phyloP scores from a whole-genome alignment of 2,888 invertebrate species.

The Amphipoea lucens region DNA sequence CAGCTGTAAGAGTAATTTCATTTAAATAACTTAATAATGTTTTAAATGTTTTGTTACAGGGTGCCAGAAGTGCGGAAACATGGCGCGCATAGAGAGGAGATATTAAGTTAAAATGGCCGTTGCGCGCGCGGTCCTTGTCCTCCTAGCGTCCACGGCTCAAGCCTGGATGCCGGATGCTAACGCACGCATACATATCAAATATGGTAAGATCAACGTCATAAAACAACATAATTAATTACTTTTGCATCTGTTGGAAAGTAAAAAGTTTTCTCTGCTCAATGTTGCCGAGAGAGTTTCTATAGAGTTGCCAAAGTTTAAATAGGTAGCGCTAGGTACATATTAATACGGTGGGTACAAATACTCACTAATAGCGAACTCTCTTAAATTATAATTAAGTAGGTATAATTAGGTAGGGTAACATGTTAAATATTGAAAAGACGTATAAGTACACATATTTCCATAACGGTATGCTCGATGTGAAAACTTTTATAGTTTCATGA shows the following conservation, averaged over 20 bases:
- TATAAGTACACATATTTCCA: too few relatives aligned
- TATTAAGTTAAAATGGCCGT: constrained; percentile 87
- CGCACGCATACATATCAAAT: constrained; percentile 92
- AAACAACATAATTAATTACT: constrained; percentile 10
- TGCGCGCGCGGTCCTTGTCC: constrained; percentile 89
- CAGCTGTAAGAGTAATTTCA: background rate
- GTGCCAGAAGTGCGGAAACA: constrained; percentile 76
- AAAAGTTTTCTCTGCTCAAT: constrained; percentile 1
- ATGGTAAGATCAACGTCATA: constrained; percentile 80
- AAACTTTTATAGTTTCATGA: constrained; percentile 19
- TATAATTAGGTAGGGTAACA: too few relatives aligned
- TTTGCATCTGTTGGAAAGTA: constrained; percentile 4
- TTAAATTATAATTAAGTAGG: background rate
- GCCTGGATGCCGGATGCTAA: constrained; percentile 94
- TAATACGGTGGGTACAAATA: background rate
- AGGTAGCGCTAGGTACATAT: background rate
- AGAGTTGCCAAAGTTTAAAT: background rate
- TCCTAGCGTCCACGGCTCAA: constrained; percentile 90
- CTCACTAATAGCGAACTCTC: background rate
- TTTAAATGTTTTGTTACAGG: constrained; percentile 77
- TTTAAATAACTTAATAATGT: constrained; percentile 4
- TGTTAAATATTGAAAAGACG: background rate
- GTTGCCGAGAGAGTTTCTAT: background rate
- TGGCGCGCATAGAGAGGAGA: constrained; percentile 85
- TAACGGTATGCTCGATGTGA: background rate